A percentile compares a stretch with the other conserved stretches of the same genome.
phyloP scores from a whole-genome alignment of 1,140 invertebrate species.

The Macrotrachela quadricornifera region DNA sequence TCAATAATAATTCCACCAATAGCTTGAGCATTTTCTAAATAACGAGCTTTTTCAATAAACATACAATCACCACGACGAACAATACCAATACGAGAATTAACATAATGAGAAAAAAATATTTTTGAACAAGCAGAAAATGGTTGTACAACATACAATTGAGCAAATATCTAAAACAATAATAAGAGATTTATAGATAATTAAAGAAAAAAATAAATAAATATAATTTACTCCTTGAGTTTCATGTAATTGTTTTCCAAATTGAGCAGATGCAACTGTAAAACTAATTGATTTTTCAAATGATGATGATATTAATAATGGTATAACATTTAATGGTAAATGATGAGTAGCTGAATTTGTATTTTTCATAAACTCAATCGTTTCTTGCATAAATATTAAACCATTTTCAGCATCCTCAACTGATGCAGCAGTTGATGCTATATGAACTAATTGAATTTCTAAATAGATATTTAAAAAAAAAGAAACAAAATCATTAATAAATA shows the following conservation, averaged over 20 bases:
- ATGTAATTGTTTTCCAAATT: conserved; percentile 58
- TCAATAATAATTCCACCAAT: conserved; percentile 48
- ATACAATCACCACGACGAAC: conserved; percentile 72
- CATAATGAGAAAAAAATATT: no score
- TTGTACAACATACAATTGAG: background rate
- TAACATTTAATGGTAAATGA: background rate
- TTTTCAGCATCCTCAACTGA: conserved; percentile 63
- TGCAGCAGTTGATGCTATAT: conserved; percentile 42
- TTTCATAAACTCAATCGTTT: conserved; percentile 75
- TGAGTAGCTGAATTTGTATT: conserved; percentile 28
- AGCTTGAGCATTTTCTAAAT: conserved; percentile 54
- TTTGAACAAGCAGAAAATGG: no score
- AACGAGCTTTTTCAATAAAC: conserved; percentile 58
- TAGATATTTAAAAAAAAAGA: no score
- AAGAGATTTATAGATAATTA: no score
- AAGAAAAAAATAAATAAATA: no score
- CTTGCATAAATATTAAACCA: conserved; percentile 81
- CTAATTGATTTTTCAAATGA: background rate
- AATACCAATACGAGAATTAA: conserved; percentile 21
- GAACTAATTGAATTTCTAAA: background rate
- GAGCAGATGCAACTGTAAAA: conserved; percentile 59
- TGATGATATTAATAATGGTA: background rate
- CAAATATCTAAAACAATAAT: no score
- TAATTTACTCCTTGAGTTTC: conserved; percentile 16
- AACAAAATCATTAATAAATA: no score